Base-by-base conservation (phyloP, 2,113 vertebrate species). In the Corythoichthys haematopterus region DNA sequence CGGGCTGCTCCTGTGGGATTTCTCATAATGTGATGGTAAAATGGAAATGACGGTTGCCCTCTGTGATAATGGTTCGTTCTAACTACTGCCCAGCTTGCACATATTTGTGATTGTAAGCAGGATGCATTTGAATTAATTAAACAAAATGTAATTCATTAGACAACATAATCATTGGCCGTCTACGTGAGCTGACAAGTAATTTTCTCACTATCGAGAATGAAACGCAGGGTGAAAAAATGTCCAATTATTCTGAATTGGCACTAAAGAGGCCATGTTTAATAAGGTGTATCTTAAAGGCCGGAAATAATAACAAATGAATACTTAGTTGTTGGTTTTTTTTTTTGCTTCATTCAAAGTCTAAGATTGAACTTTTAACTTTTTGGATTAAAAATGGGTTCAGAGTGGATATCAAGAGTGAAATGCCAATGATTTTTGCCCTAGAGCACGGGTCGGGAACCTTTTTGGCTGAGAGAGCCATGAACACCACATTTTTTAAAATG, bases 101-200 rank as follows among this genome's bases (percentile, higher is more conserved):
- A 78, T 83, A 82, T 78, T 84, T 79, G 37, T 52, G 38, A 70
- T 75, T 75, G 70, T 57, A 65, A 64, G 75, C 15, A 46, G 65
- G 16, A 53, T 57, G 59, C 56, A 70, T 77, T 81, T 75, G 65
- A 84, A 85, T 82, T 81, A 86, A 84, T 85, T 80, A 69, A 88
- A 84, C 78, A 82, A 81, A 87, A 75, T 84, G 72, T 82, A 83
- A 79, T 88, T 87, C 83, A 89, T 85, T 85, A 84, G 80, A 79
- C 78, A 69, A 76, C 78, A 81, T 83, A 84, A 85, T 85, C 84
- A 83, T 80, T 78, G 78, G 67, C 78, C 70, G 71, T 76, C 79
- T 76, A 65, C 59, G 67, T 74, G 77, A 80, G 75, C 68, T 60
- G 53, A 74, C 72, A 52, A 63, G 57, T 72, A 74, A 70, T 77